A percentile compares a stretch with the other conserved stretches of the same genome.
Evolutionary conservation across 2,888 invertebrate genomes (phyloP).

Genomic region (Conomelus anceps): DNA sequence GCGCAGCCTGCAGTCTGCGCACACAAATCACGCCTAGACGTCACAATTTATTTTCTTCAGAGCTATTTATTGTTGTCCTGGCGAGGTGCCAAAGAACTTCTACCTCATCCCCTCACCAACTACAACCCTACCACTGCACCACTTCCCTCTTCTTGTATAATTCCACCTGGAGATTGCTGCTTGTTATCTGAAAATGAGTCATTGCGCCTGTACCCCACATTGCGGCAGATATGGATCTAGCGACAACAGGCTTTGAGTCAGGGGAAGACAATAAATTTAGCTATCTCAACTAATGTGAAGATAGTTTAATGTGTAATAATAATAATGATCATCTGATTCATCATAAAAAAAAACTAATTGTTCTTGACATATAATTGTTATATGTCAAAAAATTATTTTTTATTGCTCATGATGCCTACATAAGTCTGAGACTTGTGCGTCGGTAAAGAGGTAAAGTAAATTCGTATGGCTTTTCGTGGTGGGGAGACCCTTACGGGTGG

Average conservation of each 20-base stretch:
- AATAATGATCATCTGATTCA: neutral
- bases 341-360: too few relatives aligned
- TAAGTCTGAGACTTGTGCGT: too few relatives aligned
- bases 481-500: too few relatives aligned
- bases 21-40: neutral
- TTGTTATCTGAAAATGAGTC: neutral
- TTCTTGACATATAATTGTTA: too few relatives aligned
- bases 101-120: neutral
- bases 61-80: neutral
- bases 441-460: too few relatives aligned
- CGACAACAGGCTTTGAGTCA: neutral
- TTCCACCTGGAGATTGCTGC: neutral
- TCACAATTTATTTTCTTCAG: neutral
- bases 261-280: neutral
- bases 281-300: neutral
- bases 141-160: neutral
- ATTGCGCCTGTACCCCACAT: neutral
- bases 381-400: too few relatives aligned
- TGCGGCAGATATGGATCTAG: neutral
- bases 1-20: neutral
- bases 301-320: neutral
- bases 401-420: too few relatives aligned
- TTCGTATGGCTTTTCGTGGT: too few relatives aligned
- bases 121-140: neutral
- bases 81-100: neutral